Evolutionary conservation across 2,797 vertebrate genomes (phyloP).

Genomic region (Glyptemys insculpta): DNA sequence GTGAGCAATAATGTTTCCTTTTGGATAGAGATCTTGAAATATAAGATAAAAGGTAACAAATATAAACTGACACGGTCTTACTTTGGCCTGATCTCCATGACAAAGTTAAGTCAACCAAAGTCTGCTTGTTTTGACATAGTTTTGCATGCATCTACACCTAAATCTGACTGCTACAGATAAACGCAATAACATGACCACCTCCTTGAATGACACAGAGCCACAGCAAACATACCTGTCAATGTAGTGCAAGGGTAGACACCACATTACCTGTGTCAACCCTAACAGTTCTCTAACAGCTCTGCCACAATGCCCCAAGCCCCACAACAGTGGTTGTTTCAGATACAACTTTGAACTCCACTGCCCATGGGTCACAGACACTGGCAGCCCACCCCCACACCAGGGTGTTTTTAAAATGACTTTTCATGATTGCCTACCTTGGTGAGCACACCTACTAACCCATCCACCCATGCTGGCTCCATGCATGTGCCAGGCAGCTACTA

Average conservation of each 20-base stretch:
- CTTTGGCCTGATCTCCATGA: neutral
- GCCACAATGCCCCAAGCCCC: neutral
- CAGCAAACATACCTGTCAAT: neutral
- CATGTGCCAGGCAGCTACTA: neutral
- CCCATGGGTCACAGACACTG: neutral
- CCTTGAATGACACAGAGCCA: neutral
- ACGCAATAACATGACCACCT: neutral
- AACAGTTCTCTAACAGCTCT: neutral
- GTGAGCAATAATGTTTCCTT: slow-evolving; percentile 70
- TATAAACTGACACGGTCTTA: neutral
- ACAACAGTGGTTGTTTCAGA: neutral
- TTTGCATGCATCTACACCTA: neutral
- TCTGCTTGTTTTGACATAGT: neutral
- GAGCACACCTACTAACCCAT: neutral
- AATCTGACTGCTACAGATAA: neutral
- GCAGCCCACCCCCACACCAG: too few relatives aligned
- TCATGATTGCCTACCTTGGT: neutral
- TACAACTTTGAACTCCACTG: neutral
- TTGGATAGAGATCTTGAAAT: slow-evolving; percentile 73
- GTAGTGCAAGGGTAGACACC: neutral
- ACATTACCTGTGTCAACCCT: neutral
- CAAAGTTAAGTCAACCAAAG: neutral
- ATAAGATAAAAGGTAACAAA: slow-evolving; percentile 42
- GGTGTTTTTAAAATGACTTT: neutral
- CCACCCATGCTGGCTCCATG: neutral